A percentile compares a stretch with the other conserved stretches of the same genome.
Conservation (phyloP, 2,797 vertebrate species). For the Cuniculus paca region DNA sequence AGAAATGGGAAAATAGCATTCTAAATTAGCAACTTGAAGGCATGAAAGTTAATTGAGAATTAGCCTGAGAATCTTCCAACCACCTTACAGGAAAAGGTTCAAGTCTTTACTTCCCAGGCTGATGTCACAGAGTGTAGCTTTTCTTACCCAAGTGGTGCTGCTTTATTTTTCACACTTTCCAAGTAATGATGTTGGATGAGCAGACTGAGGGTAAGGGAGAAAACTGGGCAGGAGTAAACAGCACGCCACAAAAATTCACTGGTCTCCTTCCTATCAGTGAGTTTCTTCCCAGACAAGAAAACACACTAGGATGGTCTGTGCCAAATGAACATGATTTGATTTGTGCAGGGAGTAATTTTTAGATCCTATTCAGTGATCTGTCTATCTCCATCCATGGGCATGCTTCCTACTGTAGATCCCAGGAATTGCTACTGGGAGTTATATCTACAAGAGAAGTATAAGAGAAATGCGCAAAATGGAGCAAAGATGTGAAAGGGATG, state of each 20-base stretch:
- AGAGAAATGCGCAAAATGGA: not conserved
- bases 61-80: slow-evolving; percentile 22
- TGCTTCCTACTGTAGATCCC: not conserved
- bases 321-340: accelerated
- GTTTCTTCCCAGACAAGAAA: too few relatives aligned
- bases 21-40: not conserved
- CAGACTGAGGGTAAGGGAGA: too few relatives aligned
- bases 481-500: not conserved
- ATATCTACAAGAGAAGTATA: not conserved
- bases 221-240: not conserved
- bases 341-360: not conserved
- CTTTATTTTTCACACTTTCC: not conserved
- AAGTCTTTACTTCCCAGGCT: not conserved
- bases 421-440: not conserved
- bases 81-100: not conserved
- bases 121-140: not conserved
- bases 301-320: not conserved
- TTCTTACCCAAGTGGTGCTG: not conserved
- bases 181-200: accelerated
- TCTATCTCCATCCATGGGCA: not conserved
- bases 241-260: not conserved
- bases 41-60: not conserved
- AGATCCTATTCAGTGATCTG: not conserved
- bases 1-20: not conserved
- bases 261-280: too few relatives aligned